These are phyloP conservation scores for Sebastes kiyomatsui DNA, from an alignment of 2,797 vertebrate species.

Conservation along the genomic window DNA sequence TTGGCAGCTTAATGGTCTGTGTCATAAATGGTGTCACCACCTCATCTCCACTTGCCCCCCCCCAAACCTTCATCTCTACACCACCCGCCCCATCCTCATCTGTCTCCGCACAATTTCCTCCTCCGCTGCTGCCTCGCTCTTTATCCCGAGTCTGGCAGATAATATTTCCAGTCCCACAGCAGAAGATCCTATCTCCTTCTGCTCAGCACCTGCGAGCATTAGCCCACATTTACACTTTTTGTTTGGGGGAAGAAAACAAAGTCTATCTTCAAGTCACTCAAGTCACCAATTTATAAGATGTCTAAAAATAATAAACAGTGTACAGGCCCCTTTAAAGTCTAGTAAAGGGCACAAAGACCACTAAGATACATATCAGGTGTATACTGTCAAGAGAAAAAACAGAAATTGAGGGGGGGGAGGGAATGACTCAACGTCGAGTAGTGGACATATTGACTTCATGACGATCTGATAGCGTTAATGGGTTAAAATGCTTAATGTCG, in stretches of 20 bases:
- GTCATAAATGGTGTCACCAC: conserved; percentile 67
- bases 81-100: conserved; percentile 26
- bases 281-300: background rate
- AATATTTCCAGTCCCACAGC: conserved; percentile 31
- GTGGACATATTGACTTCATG: too few relatives aligned
- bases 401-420: too few relatives aligned
- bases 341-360: background rate
- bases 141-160: conserved; percentile 35
- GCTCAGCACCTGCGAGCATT: conserved; percentile 11
- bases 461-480: too few relatives aligned
- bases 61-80: conserved; percentile 30
- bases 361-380: background rate
- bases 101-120: conserved; percentile 35
- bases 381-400: background rate
- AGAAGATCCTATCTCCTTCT: conserved; percentile 38
- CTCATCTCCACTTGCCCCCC: conserved; percentile 24
- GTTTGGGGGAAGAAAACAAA: background rate
- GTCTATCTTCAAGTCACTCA: background rate
- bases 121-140: conserved; percentile 15
- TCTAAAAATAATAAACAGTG: background rate
- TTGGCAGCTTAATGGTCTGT: conserved; percentile 71
- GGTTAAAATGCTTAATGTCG: too few relatives aligned
- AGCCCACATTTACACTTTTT: conserved; percentile 25
- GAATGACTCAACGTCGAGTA: too few relatives aligned
- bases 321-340: background rate